A percentile compares a stretch with the other conserved stretches of the same genome.
These are phyloP conservation scores for Motacilla tschutschensis DNA, from an alignment of 2,113 vertebrate species.

Conservation along the genomic window DNA sequence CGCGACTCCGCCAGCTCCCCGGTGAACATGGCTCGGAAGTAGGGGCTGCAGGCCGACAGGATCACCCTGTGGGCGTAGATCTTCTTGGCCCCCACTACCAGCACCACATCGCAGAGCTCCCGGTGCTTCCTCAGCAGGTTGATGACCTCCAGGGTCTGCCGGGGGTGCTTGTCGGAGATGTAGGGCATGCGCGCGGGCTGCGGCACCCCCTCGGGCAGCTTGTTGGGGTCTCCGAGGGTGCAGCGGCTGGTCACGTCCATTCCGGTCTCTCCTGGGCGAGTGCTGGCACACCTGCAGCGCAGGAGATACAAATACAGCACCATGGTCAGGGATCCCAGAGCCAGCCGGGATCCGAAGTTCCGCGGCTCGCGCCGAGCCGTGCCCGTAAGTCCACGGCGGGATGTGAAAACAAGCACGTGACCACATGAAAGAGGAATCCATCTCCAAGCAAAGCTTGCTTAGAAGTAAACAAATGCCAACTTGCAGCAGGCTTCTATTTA, in stretches of 20 bases:
- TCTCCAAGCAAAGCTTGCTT: not conserved
- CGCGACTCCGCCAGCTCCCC: constrained; percentile 95
- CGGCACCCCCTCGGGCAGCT: constrained; percentile 95
- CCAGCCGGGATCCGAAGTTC: not conserved
- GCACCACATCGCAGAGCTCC: constrained; percentile 94
- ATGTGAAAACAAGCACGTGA: not conserved
- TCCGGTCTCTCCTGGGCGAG: constrained; percentile 93
- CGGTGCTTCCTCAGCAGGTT: constrained; percentile 95
- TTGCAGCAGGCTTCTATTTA: constrained; percentile 6
- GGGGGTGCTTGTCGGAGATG: constrained; percentile 96
- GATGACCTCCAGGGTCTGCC: constrained; percentile 96
- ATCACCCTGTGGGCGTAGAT: constrained; percentile 97
- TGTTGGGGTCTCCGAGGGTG: constrained; percentile 97
- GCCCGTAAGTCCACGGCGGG: rapidly evolving
- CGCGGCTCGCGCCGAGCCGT: rapidly evolving
- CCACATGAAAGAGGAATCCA: not conserved
- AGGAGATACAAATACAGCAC: not conserved
- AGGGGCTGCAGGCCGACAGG: constrained; percentile 95
- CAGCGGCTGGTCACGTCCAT: constrained; percentile 99
- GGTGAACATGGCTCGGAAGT: constrained; percentile 98
- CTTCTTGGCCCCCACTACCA: constrained; percentile 96
- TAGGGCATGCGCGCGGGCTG: constrained; percentile 98
- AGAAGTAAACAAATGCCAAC: constrained; percentile 26
- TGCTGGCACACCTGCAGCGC: constrained; percentile 84
- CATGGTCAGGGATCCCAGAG: not conserved